Evolutionary conservation across 2,888 invertebrate genomes (phyloP).

Genomic region (Ashinkailepas kermadecensis): DNA sequence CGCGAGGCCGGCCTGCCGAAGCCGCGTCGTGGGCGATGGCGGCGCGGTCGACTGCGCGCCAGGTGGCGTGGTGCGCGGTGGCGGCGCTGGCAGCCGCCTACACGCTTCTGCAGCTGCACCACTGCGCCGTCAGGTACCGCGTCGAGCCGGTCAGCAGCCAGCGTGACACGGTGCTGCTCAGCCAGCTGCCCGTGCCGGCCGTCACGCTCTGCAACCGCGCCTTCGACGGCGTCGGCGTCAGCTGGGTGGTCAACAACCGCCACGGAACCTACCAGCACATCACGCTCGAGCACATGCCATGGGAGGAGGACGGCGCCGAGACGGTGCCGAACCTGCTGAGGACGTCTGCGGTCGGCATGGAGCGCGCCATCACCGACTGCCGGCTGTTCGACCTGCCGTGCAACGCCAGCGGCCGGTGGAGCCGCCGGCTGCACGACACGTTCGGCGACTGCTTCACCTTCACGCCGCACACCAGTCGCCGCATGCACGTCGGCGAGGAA

Average conservation of each 20-base stretch:
- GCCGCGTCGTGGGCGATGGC: too few species aligned
- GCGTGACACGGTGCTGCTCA: not conserved
- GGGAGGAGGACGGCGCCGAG: not conserved
- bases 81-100: not conserved
- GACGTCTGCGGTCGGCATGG: not conserved
- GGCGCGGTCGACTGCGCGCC: too few species aligned
- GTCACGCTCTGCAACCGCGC: not conserved
- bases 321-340: not conserved
- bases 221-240: not conserved
- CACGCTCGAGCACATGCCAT: not conserved
- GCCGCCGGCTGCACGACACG: not conserved
- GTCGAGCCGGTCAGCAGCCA: not conserved
- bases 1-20: too few species aligned
- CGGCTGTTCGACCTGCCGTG: not conserved
- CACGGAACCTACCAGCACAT: not conserved
- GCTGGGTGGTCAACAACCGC: too few species aligned
- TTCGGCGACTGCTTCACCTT: conserved; percentile 1
- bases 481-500: not conserved
- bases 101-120: not conserved
- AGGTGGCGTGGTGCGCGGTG: not conserved
- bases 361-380: not conserved
- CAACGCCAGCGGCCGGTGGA: not conserved
- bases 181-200: not conserved
- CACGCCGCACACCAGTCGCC: not conserved
- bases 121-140: not conserved